A percentile compares a stretch with the other conserved stretches of the same genome.
These are phyloP conservation scores for Melanotaenia boesemani DNA, from an alignment of 2,797 vertebrate species.

Conservation along the genomic window DNA sequence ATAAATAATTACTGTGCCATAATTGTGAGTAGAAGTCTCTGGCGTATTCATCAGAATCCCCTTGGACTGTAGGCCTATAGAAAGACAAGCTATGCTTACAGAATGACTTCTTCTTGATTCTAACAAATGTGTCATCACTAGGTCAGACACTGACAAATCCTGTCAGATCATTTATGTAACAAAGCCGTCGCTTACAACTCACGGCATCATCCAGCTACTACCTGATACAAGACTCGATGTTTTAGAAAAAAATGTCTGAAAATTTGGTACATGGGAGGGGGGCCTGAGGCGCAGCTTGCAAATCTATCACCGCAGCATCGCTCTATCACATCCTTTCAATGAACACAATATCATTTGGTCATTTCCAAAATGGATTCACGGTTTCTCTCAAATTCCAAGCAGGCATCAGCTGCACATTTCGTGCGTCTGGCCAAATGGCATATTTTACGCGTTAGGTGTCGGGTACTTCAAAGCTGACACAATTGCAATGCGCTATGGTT, in stretches of 20 bases:
- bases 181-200: slow-evolving; percentile 56
- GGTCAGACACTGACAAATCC: slow-evolving; percentile 73
- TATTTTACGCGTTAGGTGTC: slow-evolving; percentile 70
- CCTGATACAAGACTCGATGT: slow-evolving; percentile 68
- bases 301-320: slow-evolving; percentile 78
- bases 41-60: slow-evolving; percentile 27
- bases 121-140: slow-evolving; percentile 71
- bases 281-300: slow-evolving; percentile 69
- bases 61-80: slow-evolving; percentile 47
- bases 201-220: slow-evolving; percentile 56
- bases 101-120: slow-evolving; percentile 66
- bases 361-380: slow-evolving; percentile 74
- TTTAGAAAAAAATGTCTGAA: slow-evolving; percentile 69
- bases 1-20: slow-evolving; percentile 8
- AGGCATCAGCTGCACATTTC: slow-evolving; percentile 48
- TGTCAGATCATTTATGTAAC: slow-evolving; percentile 75
- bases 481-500: slow-evolving; percentile 52
- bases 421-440: slow-evolving; percentile 65
- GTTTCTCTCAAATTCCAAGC: slow-evolving; percentile 21
- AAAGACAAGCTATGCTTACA: slow-evolving; percentile 48
- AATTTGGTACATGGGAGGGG: slow-evolving; percentile 59
- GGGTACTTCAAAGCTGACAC: slow-evolving; percentile 64
- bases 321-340: slow-evolving; percentile 67
- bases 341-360: slow-evolving; percentile 67
- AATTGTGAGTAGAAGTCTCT: slow-evolving; percentile 23